phyloP scores from a whole-genome alignment of 2,113 vertebrate genomes.

The Macrotis lagotis region DNA sequence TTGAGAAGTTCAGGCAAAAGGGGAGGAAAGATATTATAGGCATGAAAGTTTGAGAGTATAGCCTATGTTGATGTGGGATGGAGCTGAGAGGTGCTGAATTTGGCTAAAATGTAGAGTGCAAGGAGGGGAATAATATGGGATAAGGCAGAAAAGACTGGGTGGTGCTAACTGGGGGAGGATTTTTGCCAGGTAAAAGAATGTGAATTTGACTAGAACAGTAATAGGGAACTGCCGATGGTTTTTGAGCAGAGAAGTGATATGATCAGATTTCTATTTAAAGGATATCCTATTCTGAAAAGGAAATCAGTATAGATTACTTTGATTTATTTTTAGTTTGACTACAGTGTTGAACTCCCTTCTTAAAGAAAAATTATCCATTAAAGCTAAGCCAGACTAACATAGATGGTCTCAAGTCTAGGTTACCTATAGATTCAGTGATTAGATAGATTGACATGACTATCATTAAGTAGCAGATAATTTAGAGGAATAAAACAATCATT shows the following conservation, averaged over 20 bases:
- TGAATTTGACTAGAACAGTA: not conserved
- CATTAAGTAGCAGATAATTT: too few species aligned
- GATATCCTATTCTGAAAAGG: not conserved
- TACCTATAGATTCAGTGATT: too few species aligned
- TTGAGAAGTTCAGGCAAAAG: not conserved
- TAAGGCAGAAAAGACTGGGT: not conserved
- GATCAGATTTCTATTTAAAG: not conserved
- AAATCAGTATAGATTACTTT: not conserved
- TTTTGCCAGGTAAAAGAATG: not conserved
- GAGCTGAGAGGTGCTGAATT: not conserved
- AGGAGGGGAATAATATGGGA: not conserved
- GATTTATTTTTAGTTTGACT: not conserved
- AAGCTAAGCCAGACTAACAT: too few species aligned
- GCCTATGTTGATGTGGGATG: not conserved
- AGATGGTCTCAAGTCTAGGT: too few species aligned
- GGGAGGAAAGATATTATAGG: not conserved
- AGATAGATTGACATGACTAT: too few species aligned
- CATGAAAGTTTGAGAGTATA: not conserved
- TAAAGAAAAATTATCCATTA: not conserved
- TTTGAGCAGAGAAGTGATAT: not conserved
- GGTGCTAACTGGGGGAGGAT: not conserved
- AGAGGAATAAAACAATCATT: too few species aligned
- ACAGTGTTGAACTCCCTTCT: not conserved
- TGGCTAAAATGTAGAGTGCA: not conserved
- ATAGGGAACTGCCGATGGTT: not conserved